A percentile compares a stretch with the other conserved stretches of the same genome.
These are phyloP conservation scores for Drosophila grimshawi DNA, from an alignment of 1,140 invertebrate genomes.

Conservation along the genomic window DNA sequence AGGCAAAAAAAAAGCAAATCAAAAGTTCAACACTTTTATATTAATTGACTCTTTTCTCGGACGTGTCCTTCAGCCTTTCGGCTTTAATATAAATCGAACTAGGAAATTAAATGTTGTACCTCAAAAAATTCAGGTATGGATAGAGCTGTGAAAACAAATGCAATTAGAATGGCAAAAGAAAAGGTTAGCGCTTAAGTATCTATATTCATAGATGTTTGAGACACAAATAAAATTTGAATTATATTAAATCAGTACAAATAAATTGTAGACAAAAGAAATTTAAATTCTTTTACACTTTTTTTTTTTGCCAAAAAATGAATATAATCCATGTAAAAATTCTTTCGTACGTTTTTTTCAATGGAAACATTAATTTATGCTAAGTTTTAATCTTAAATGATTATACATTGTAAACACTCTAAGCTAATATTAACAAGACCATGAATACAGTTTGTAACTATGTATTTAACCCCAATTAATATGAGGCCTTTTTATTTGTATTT, in stretches of 20 bases:
- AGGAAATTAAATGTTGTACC: constrained; percentile 42
- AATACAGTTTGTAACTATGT: constrained; percentile 43
- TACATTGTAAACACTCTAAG: constrained; percentile 43
- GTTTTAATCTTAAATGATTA: constrained; percentile 29
- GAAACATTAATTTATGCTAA: constrained; percentile 21
- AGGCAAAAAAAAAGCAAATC: constrained; percentile 28
- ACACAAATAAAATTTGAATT: too few species aligned
- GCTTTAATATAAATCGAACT: constrained; percentile 40
- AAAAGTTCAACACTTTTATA: constrained; percentile 57
- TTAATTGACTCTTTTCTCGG: constrained; percentile 46
- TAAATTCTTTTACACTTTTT: too few species aligned
- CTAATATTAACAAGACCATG: constrained; percentile 45
- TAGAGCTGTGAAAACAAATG: constrained; percentile 9
- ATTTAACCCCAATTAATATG: constrained; percentile 10
- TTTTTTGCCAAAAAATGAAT: too few species aligned
- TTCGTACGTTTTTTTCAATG: constrained; percentile 8
- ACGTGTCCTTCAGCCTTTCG: neutral
- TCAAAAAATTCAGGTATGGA: neutral
- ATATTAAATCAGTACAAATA: too few species aligned
- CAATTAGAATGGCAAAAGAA: neutral
- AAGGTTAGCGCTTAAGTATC: too few species aligned
- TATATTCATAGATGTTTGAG: too few species aligned
- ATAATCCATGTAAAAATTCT: neutral
- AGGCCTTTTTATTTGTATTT: constrained; percentile 13
- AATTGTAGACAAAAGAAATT: too few species aligned